Percentiles rank a stretch among this genome's conserved stretches.
These are phyloP conservation scores for Desmophyllum pertusum DNA, from an alignment of 92 coral and sea anemone genomes.

Conservation along the genomic window DNA sequence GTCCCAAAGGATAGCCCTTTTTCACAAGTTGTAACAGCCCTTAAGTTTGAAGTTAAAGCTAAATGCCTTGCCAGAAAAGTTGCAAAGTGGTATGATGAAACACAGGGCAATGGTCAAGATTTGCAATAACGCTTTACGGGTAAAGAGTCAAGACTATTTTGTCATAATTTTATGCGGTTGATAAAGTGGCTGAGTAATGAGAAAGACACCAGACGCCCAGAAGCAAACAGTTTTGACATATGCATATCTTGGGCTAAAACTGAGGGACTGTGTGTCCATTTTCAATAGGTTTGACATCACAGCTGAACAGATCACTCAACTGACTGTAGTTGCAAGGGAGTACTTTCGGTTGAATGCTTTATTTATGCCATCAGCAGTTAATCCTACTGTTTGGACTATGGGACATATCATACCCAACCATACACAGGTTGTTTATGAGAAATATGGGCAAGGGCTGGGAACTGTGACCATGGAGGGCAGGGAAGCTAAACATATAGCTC, in stretches of 20 bases:
- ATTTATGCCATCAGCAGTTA: slow-evolving; percentile 49
- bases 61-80: no score
- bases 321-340: slow-evolving; percentile 41
- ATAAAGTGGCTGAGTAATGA: no score
- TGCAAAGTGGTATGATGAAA: no score
- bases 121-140: no score
- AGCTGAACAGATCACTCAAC: slow-evolving; percentile 41
- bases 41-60: no score
- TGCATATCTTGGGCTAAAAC: slow-evolving; percentile 49
- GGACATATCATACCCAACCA: slow-evolving; percentile 59
- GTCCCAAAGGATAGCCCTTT: slow-evolving; percentile 44
- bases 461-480: slow-evolving; percentile 65
- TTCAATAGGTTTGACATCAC: slow-evolving; percentile 53
- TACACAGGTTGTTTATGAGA: slow-evolving; percentile 32
- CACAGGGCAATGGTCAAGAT: no score
- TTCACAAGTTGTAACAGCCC: slow-evolving; percentile 29
- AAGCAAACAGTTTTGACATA: slow-evolving; percentile 41
- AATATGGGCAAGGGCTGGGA: slow-evolving; percentile 51
- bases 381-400: slow-evolving; percentile 57
- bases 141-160: no score
- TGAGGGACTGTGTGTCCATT: slow-evolving; percentile 47
- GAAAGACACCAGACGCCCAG: no score
- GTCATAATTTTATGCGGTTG: no score
- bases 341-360: slow-evolving; percentile 53
- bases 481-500: slow-evolving; percentile 56